phyloP scores from a whole-genome alignment of 2,888 invertebrate genomes.

The Charanyca ferruginea region DNA sequence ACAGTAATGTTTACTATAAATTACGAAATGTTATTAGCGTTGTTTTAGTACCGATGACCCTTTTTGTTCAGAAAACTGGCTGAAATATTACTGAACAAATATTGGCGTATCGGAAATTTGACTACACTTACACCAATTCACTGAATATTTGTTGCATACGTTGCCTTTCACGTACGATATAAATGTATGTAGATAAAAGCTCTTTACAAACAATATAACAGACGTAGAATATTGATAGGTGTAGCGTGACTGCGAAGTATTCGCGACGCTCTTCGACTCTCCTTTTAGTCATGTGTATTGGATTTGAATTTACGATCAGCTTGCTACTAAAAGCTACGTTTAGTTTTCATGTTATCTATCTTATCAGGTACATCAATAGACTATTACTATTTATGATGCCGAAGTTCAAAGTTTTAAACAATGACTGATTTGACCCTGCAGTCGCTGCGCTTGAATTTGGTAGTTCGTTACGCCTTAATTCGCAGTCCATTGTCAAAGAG shows the following conservation, averaged over 20 bases:
- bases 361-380: conserved; percentile 53
- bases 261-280: conserved; percentile 64
- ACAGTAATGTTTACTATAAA: conserved; percentile 12
- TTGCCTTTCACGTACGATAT: conserved; percentile 32
- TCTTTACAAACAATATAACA: conserved; percentile 62
- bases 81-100: conserved; percentile 8
- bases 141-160: conserved; percentile 42
- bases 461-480: conserved; percentile 18
- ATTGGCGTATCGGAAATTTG: conserved; percentile 7
- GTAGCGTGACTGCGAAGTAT: conserved; percentile 70
- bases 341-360: conserved; percentile 62
- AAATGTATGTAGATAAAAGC: conserved; percentile 54
- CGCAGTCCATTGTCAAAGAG: conserved; percentile 18
- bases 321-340: conserved; percentile 67
- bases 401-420: conserved; percentile 38
- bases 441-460: conserved; percentile 5
- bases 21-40: conserved; percentile 18
- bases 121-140: conserved; percentile 5
- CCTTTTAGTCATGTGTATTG: conserved; percentile 70
- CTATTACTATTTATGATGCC: conserved; percentile 60
- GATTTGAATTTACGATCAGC: conserved; percentile 75
- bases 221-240: conserved; percentile 64
- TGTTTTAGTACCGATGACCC: conserved; percentile 9
- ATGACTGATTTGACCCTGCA: conserved; percentile 37
- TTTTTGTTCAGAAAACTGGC: conserved; percentile 2